Percentiles rank a stretch among this genome's conserved stretches.
Conservation (phyloP, 2,888 invertebrate genomes). For the Nymphalis polychloros region DNA sequence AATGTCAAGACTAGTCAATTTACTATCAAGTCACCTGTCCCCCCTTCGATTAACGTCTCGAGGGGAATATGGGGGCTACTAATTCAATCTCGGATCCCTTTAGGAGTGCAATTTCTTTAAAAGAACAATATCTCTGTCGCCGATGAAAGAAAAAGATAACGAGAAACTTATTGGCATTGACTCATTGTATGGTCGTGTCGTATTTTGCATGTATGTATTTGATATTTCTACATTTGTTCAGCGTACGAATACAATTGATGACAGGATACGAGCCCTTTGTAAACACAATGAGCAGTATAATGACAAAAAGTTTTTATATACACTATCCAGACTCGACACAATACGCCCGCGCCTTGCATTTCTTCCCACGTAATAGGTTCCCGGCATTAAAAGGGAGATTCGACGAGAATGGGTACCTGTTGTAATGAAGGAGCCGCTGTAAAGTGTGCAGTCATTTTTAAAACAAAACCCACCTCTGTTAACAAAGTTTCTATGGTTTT, state of each 20-base stretch:
- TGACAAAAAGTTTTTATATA: slow-evolving; percentile 68
- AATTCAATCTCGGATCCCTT: slow-evolving; percentile 66
- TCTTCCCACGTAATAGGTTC: slow-evolving; percentile 63
- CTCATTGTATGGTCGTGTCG: not conserved
- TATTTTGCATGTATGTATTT: slow-evolving; percentile 1
- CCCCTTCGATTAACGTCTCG: slow-evolving; percentile 28
- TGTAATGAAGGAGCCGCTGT: slow-evolving; percentile 33
- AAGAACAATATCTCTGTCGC: not conserved
- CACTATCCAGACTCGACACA: slow-evolving; percentile 63
- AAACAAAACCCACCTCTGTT: slow-evolving; percentile 14
- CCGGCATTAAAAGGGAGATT: slow-evolving; percentile 38
- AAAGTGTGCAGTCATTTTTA: slow-evolving; percentile 24
- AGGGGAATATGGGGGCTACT: slow-evolving; percentile 53
- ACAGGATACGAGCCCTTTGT: slow-evolving; percentile 72
- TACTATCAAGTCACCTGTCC: slow-evolving; percentile 26
- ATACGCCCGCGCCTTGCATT: slow-evolving; percentile 66
- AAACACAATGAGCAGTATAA: slow-evolving; percentile 71
- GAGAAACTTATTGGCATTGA: slow-evolving; percentile 1
- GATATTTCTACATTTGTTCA: slow-evolving; percentile 17
- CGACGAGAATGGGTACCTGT: slow-evolving; percentile 35
- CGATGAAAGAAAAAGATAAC: not conserved
- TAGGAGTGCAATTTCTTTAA: slow-evolving; percentile 40
- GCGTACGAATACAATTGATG: slow-evolving; percentile 57
- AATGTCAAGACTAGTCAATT: slow-evolving; percentile 16
- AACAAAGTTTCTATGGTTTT: not conserved